phyloP scores from a whole-genome alignment of 2,113 vertebrate genomes.

The Halcyon senegalensis region DNA sequence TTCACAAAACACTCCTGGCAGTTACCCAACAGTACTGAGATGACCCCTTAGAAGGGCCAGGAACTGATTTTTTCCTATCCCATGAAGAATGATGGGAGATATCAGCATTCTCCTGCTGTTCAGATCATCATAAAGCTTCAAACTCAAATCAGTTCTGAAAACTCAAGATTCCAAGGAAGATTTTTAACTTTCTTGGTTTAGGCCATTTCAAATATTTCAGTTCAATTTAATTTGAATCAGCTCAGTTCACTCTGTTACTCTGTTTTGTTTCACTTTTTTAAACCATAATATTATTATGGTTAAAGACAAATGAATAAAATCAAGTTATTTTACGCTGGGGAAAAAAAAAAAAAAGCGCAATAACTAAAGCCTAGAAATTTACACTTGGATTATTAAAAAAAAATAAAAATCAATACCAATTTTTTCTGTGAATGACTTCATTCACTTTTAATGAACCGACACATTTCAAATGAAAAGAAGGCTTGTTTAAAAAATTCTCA shows the following conservation, averaged over 20 bases:
- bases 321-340: not conserved
- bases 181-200: not conserved
- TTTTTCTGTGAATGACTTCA: not conserved
- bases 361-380: not conserved
- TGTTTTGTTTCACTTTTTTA: not conserved
- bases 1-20: not conserved
- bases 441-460: not conserved
- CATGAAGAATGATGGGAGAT: not conserved
- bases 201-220: not conserved
- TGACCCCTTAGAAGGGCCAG: not conserved
- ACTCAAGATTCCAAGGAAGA: not conserved
- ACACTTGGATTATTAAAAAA: not conserved
- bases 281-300: not conserved
- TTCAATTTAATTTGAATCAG: not conserved
- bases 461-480: not conserved
- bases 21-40: not conserved
- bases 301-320: not conserved
- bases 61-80: not conserved
- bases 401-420: not conserved
- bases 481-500: not conserved
- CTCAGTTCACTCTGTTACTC: not conserved
- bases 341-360: not conserved
- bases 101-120: rapidly evolving
- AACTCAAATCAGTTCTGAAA: not conserved
- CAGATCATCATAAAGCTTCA: not conserved